These are phyloP conservation scores for Drosophila guanche DNA, from an alignment of 1,140 invertebrate genomes.

Conservation along the genomic window DNA sequence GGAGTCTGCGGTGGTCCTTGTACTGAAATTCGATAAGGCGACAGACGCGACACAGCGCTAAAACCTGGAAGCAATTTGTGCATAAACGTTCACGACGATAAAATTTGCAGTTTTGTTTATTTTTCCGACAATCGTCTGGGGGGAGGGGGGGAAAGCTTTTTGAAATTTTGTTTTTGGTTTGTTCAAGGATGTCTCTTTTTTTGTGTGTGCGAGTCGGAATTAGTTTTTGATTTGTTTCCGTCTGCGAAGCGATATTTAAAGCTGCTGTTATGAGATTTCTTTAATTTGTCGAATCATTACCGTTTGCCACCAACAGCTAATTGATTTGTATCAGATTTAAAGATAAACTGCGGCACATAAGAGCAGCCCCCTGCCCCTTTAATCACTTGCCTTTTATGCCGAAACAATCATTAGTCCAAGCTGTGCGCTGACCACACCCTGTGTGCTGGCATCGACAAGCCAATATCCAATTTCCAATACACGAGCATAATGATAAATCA, in stretches of 20 bases:
- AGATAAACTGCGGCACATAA: background rate
- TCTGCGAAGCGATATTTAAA: slow-evolving; percentile 13
- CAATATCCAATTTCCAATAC: background rate
- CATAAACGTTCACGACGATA: slow-evolving; percentile 79
- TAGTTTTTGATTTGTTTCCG: slow-evolving; percentile 68
- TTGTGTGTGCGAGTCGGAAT: slow-evolving; percentile 53
- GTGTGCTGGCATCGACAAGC: slow-evolving; percentile 28
- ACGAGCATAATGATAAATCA: slow-evolving; percentile 67
- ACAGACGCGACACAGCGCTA: slow-evolving; percentile 57
- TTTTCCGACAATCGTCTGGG: slow-evolving; percentile 70
- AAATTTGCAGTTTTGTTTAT: slow-evolving; percentile 82
- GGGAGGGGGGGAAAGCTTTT: slow-evolving; percentile 36
- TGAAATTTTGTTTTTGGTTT: slow-evolving; percentile 65
- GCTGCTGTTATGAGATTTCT: too few relatives aligned
- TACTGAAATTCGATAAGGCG: slow-evolving; percentile 76
- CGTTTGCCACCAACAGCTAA: background rate
- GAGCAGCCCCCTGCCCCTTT: slow-evolving; percentile 2
- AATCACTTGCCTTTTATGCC: slow-evolving; percentile 19
- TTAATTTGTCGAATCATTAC: too few relatives aligned
- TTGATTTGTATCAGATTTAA: slow-evolving; percentile 3
- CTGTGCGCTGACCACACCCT: slow-evolving; percentile 22
- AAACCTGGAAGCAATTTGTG: slow-evolving; percentile 82
- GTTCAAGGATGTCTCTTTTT: slow-evolving; percentile 38
- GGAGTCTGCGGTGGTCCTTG: slow-evolving; percentile 40
- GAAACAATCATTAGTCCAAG: slow-evolving; percentile 62